Percentiles rank a stretch among this genome's conserved stretches.
These are phyloP conservation scores for Centropus bengalensis DNA, from an alignment of 2,113 vertebrate species.

Conservation along the genomic window DNA sequence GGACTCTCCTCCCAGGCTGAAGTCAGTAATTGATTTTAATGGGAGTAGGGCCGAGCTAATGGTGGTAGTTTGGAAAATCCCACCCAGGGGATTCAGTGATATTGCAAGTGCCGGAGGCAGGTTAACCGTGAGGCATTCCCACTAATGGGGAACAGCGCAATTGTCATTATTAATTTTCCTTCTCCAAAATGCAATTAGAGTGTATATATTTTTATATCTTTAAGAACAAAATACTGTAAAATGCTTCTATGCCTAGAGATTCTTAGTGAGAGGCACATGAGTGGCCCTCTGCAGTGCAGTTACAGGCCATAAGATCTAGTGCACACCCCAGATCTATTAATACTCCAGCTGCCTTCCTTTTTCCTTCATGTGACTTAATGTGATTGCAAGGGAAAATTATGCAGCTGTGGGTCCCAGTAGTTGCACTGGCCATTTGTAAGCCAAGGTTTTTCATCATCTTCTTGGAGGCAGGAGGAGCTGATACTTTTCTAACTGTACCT, in stretches of 20 bases:
- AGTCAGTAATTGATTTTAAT: constrained; percentile 58
- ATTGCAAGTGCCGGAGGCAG: constrained; percentile 30
- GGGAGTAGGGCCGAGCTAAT: constrained; percentile 35
- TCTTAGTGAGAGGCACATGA: neutral
- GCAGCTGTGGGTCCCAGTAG: neutral
- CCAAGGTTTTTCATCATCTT: neutral
- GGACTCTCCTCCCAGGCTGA: neutral
- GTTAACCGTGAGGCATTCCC: constrained; percentile 30
- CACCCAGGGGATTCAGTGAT: constrained; percentile 49
- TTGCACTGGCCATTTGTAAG: neutral
- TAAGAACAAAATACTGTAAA: constrained; percentile 1
- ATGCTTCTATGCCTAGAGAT: neutral
- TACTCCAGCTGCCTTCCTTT: neutral
- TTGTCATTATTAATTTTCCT: constrained; percentile 50
- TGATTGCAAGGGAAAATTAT: constrained; percentile 6
- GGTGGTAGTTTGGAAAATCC: constrained; percentile 56
- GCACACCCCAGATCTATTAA: neutral
- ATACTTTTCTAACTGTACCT: neutral
- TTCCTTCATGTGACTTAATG: neutral
- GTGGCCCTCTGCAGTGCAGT: neutral
- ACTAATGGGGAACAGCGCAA: neutral
- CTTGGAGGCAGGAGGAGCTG: neutral
- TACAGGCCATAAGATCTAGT: neutral
- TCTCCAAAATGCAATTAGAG: constrained; percentile 25
- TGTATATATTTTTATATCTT: constrained; percentile 17